Evolutionary conservation across 2,113 vertebrate species (phyloP).

Genomic region (Carassius carassius): DNA sequence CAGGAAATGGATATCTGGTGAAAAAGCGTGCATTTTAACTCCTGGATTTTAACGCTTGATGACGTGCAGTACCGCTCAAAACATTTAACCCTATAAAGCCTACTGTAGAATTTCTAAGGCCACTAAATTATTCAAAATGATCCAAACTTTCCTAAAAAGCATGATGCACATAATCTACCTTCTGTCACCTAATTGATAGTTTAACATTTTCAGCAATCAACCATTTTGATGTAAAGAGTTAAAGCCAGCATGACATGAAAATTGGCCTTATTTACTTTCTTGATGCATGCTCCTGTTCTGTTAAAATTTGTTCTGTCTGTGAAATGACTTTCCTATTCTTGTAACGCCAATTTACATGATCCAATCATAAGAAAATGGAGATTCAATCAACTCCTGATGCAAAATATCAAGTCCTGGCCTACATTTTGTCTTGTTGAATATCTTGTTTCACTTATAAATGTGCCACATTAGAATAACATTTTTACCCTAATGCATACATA

Average conservation of each 20-base stretch:
- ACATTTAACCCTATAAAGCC: not conserved
- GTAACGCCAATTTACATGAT: not conserved
- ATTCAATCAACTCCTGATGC: not conserved
- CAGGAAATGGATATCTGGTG: conserved; percentile 17
- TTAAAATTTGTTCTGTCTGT: not conserved
- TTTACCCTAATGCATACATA: not conserved
- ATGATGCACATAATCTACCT: no score
- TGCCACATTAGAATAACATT: not conserved
- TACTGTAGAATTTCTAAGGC: no score
- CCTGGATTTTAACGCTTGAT: not conserved
- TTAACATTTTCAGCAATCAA: no score
- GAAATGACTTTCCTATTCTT: not conserved
- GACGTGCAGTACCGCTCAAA: not conserved
- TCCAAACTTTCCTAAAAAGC: no score
- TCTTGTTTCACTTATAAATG: not conserved
- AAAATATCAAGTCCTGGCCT: not conserved
- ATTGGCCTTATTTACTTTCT: no score
- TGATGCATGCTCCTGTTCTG: no score
- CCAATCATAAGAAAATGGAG: not conserved
- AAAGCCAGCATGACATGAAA: not conserved
- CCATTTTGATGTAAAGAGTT: no score
- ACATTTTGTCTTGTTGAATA: not conserved
- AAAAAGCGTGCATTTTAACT: not conserved
- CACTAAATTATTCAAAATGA: no score
- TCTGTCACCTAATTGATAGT: no score